These are phyloP conservation scores for Donacobius atricapilla DNA, from an alignment of 2,113 vertebrate species.

Conservation along the genomic window DNA sequence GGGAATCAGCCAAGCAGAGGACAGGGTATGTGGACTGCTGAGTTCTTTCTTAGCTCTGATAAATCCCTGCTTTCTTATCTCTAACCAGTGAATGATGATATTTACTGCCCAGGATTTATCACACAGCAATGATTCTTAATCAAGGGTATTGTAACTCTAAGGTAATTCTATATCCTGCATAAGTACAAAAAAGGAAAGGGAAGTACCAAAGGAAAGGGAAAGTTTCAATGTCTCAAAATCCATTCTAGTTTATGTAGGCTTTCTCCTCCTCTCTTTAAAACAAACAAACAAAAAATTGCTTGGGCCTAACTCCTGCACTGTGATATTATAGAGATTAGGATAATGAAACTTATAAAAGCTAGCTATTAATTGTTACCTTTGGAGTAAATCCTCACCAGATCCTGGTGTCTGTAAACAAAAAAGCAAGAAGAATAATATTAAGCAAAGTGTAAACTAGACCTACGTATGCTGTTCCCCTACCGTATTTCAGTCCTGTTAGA, in stretches of 20 bases:
- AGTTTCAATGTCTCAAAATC: neutral
- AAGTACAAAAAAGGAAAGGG: neutral
- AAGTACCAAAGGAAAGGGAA: neutral
- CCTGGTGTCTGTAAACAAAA: conserved; percentile 6
- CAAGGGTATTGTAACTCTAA: neutral
- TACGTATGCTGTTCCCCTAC: neutral
- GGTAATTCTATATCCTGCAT: neutral
- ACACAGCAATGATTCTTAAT: neutral
- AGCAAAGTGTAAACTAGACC: neutral
- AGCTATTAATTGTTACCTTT: conserved; percentile 36
- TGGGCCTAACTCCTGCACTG: neutral
- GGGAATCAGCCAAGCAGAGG: neutral
- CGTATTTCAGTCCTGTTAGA: fast-evolving
- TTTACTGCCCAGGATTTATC: neutral
- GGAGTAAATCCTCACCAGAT: neutral
- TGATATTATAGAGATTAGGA: neutral
- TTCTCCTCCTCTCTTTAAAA: neutral
- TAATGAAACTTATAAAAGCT: neutral
- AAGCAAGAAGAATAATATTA: neutral
- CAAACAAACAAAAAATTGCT: neutral
- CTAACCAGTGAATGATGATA: neutral
- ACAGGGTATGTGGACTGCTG: neutral
- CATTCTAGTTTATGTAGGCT: neutral
- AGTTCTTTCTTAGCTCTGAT: neutral
- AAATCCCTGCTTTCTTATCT: neutral